phyloP scores from a whole-genome alignment of 2,797 vertebrate genomes.

The Cynopterus sphinx region DNA sequence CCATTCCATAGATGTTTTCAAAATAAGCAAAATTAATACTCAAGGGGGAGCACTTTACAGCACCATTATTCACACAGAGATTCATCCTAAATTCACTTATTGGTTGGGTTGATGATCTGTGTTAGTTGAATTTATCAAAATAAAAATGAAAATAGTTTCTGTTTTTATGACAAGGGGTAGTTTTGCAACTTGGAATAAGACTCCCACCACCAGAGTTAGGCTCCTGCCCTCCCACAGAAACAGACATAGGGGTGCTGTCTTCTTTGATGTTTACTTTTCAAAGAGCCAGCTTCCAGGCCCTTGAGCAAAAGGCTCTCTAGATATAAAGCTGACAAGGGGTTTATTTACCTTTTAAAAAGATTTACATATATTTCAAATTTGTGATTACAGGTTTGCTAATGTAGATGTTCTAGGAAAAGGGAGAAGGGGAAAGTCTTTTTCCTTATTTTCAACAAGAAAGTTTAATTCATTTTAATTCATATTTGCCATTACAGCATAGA shows the following conservation, averaged over 20 bases:
- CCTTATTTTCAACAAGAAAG: neutral
- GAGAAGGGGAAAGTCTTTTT: neutral
- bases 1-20: neutral
- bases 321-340: neutral
- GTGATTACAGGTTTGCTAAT: neutral
- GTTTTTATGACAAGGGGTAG: neutral
- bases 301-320: neutral
- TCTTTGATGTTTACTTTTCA: neutral
- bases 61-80: neutral
- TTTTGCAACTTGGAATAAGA: neutral
- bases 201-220: neutral
- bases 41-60: neutral
- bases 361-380: neutral
- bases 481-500: neutral
- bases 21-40: neutral
- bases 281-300: neutral
- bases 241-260: neutral
- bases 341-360: neutral
- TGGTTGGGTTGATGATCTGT: neutral
- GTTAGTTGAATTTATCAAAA: neutral
- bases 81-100: neutral
- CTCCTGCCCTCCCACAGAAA: neutral
- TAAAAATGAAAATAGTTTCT: neutral
- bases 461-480: neutral
- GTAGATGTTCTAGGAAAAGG: neutral